phyloP scores from a whole-genome alignment of 2,113 vertebrate genomes.

The Hystrix cristata region DNA sequence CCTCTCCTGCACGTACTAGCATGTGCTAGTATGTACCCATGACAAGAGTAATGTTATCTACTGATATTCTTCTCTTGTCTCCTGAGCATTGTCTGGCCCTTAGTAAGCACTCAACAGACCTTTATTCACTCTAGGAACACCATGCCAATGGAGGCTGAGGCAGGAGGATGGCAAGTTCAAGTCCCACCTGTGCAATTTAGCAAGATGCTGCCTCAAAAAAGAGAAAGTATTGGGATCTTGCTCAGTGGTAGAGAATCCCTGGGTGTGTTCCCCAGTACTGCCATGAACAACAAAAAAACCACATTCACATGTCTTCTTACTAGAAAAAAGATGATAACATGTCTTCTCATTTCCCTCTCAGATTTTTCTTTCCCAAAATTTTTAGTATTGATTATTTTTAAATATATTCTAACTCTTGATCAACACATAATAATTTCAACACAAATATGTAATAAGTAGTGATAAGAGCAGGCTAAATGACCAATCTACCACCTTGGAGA shows the following conservation, averaged over 20 bases:
- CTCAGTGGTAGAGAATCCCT: neutral
- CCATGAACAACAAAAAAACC: neutral
- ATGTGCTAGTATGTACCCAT: neutral
- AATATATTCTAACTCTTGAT: neutral
- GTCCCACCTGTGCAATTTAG: neutral
- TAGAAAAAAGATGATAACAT: neutral
- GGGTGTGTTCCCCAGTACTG: neutral
- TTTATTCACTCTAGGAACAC: neutral
- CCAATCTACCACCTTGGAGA: neutral
- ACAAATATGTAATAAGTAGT: neutral
- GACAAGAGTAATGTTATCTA: accelerated
- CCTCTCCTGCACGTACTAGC: too few relatives aligned
- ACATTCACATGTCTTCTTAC: neutral
- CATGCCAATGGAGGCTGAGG: neutral
- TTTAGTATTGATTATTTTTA: neutral
- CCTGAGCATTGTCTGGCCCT: neutral
- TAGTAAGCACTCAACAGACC: neutral
- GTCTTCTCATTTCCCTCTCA: neutral
- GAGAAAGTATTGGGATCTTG: neutral
- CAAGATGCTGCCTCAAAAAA: neutral
- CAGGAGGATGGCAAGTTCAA: neutral
- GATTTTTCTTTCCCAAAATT: neutral
- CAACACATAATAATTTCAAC: neutral
- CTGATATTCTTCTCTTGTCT: neutral
- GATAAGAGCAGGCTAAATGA: neutral